phyloP scores from a whole-genome alignment of 2,888 invertebrate species.

The Pseudanteris insignis region DNA sequence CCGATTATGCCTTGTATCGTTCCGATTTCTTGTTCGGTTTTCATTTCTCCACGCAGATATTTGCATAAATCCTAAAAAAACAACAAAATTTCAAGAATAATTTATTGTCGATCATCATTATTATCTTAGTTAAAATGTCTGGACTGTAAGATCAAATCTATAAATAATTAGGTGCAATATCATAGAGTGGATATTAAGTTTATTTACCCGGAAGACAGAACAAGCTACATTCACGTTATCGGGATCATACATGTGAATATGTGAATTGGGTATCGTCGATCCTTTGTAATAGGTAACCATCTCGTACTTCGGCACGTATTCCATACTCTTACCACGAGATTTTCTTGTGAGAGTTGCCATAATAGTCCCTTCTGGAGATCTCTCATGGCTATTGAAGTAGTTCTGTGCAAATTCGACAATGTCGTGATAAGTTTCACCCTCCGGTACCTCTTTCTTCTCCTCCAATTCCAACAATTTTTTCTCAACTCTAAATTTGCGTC shows the following conservation, averaged over 20 bases:
- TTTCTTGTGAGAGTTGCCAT: slow-evolving; percentile 87
- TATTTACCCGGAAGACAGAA: slow-evolving; percentile 85
- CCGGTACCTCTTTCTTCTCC: slow-evolving; percentile 66
- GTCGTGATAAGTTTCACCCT: slow-evolving; percentile 73
- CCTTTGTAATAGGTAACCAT: slow-evolving; percentile 91
- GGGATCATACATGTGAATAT: slow-evolving; percentile 94
- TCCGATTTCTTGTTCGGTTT: slow-evolving; percentile 82
- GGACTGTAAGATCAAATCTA: too few relatives aligned
- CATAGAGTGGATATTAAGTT: too few relatives aligned
- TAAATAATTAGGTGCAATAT: too few relatives aligned
- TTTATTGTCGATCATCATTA: too few relatives aligned
- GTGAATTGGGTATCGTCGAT: slow-evolving; percentile 89
- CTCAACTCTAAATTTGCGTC: slow-evolving; percentile 86
- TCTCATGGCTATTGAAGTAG: slow-evolving; percentile 89
- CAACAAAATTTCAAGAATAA: too few relatives aligned
- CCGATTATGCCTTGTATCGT: slow-evolving; percentile 86
- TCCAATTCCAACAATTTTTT: slow-evolving; percentile 86
- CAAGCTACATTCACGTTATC: slow-evolving; percentile 92
- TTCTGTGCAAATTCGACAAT: slow-evolving; percentile 93
- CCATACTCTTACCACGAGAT: slow-evolving; percentile 75
- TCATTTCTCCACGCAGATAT: slow-evolving; percentile 88
- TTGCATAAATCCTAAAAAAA: slow-evolving; percentile 81
- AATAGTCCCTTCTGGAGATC: slow-evolving; percentile 86
- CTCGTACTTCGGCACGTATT: slow-evolving; percentile 87
- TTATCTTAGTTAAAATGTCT: too few relatives aligned